Percentiles rank a stretch among this genome's conserved stretches.
These are phyloP conservation scores for Apamea epomidion DNA, from an alignment of 2,888 invertebrate genomes.

Conservation along the genomic window DNA sequence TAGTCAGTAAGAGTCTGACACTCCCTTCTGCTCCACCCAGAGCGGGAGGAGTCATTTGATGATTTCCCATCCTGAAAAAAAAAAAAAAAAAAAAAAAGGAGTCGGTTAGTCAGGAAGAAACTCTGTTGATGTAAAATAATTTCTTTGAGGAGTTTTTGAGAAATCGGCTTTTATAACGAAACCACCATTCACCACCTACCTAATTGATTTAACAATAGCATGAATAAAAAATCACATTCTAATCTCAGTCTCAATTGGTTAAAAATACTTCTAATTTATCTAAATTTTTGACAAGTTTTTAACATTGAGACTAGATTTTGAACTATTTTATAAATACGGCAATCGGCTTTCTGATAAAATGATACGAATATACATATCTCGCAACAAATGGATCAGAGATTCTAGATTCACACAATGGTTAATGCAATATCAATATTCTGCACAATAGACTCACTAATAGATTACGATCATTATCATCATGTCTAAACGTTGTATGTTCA, in stretches of 20 bases:
- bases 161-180: not conserved
- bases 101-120: not conserved
- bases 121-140: not conserved
- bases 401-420: not conserved
- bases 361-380: not conserved
- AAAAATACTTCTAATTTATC: not conserved
- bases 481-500: not conserved
- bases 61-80: too few species aligned
- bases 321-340: not conserved
- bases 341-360: not conserved
- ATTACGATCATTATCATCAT: conserved; percentile 1
- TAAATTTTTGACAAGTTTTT: not conserved
- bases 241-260: too few species aligned
- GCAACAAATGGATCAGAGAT: not conserved
- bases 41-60: too few species aligned
- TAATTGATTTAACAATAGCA: not conserved
- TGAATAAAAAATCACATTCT: not conserved
- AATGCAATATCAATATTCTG: not conserved
- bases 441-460: conserved; percentile 10
- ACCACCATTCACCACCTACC: not conserved
- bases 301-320: not conserved
- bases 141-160: not conserved
- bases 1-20: too few species aligned
- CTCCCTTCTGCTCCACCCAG: too few species aligned
- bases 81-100: too few species aligned